Evolutionary conservation across 2,797 vertebrate genomes (phyloP).

Genomic region (Myoxocephalus aenaeus): DNA sequence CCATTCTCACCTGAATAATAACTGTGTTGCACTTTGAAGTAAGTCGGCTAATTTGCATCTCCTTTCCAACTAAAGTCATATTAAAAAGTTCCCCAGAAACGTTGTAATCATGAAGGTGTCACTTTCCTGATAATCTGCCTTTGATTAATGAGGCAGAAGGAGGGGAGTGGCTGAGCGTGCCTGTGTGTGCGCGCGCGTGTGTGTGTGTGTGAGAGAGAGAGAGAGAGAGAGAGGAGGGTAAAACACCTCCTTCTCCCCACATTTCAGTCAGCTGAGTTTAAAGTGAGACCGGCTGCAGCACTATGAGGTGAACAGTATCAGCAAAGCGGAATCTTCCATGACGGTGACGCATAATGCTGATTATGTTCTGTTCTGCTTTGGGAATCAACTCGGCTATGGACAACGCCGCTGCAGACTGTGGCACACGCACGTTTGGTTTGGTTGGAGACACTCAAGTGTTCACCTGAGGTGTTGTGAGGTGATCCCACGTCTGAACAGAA

Average conservation of each 20-base stretch:
- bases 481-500: not conserved
- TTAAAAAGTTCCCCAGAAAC: slow-evolving; percentile 68
- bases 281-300: slow-evolving; percentile 11
- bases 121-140: slow-evolving; percentile 75
- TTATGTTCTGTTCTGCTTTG: not conserved
- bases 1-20: slow-evolving; percentile 56
- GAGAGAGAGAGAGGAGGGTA: slow-evolving; percentile 1
- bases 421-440: no score
- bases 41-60: slow-evolving; percentile 64
- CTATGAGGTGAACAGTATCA: not conserved
- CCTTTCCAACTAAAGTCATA: slow-evolving; percentile 64
- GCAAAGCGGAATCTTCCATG: not conserved
- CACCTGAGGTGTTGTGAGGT: not conserved
- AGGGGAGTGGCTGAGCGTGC: slow-evolving; percentile 26
- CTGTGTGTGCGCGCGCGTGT: not conserved
- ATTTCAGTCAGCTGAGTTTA: slow-evolving; percentile 12
- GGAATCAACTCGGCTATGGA: not conserved
- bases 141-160: slow-evolving; percentile 79
- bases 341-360: not conserved
- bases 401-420: not conserved
- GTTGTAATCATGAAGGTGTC: slow-evolving; percentile 74
- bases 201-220: slow-evolving; percentile 5
- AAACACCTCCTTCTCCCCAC: slow-evolving; percentile 3
- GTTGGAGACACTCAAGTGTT: not conserved
- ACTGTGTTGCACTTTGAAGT: slow-evolving; percentile 47